A percentile compares a stretch with the other conserved stretches of the same genome.
phyloP scores from a whole-genome alignment of 2,797 vertebrate genomes.

The Anguilla marmorata region DNA sequence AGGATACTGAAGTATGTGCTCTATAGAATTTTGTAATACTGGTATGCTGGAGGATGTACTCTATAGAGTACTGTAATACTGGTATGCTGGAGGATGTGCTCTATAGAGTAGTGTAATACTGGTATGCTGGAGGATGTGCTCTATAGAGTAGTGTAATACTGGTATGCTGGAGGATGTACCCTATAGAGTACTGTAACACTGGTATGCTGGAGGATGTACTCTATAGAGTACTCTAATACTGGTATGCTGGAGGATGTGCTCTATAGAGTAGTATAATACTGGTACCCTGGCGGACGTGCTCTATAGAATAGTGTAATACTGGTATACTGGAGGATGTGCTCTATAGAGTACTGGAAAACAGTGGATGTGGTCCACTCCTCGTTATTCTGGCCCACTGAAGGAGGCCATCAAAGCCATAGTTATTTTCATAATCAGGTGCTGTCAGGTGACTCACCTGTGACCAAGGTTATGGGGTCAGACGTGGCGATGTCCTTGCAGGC shows the following conservation, averaged over 20 bases:
- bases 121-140: background rate
- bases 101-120: background rate
- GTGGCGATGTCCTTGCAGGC: slow-evolving; percentile 54
- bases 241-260: background rate
- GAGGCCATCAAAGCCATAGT: background rate
- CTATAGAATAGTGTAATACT: background rate
- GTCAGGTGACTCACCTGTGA: slow-evolving; percentile 62
- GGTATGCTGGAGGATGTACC: background rate
- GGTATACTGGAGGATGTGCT: background rate
- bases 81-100: background rate
- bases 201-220: no score
- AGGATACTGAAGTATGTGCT: background rate
- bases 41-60: background rate
- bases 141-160: background rate
- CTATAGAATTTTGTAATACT: background rate
- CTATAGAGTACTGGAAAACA: background rate
- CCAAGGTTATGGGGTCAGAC: slow-evolving; percentile 48
- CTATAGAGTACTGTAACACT: background rate
- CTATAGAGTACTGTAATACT: background rate
- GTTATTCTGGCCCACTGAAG: background rate
- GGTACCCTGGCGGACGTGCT: no score
- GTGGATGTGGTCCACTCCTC: no score
- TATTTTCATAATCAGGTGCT: background rate
- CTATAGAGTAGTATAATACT: background rate
- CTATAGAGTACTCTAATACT: background rate